phyloP scores from a whole-genome alignment of 2,888 invertebrate species.

The Clivina fossor region DNA sequence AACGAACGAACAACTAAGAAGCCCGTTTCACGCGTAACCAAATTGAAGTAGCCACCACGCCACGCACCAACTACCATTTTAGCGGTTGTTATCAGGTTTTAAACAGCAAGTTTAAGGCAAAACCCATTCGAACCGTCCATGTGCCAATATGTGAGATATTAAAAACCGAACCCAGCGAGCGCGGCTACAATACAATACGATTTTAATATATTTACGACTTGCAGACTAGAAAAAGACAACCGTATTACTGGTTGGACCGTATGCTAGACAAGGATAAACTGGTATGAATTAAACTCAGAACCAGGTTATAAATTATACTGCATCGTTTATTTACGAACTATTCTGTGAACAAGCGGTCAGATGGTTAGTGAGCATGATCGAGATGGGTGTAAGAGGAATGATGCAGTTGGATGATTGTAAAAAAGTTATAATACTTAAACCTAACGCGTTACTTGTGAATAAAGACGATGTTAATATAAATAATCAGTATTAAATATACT shows the following conservation, averaged over 20 bases:
- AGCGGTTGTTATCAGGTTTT: too few species aligned
- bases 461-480: constrained; percentile 47
- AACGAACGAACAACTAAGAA: too few species aligned
- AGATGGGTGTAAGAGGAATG: constrained; percentile 20
- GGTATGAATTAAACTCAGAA: constrained; percentile 49
- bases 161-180: constrained; percentile 42
- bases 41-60: too few species aligned
- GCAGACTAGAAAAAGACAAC: constrained; percentile 44
- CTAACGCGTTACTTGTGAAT: constrained; percentile 46
- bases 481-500: constrained; percentile 42
- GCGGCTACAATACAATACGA: constrained; percentile 47
- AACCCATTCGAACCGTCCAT: too few species aligned
- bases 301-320: constrained; percentile 45
- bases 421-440: constrained; percentile 47
- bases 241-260: constrained; percentile 35
- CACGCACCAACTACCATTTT: too few species aligned
- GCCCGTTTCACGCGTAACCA: too few species aligned
- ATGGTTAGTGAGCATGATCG: constrained; percentile 37
- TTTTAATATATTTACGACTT: constrained; percentile 47
- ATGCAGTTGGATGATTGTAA: constrained; percentile 45
- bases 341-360: constrained; percentile 44
- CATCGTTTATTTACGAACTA: constrained; percentile 44
- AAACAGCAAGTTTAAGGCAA: too few species aligned
- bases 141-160: constrained; percentile 45
- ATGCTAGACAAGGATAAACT: constrained; percentile 40